These are phyloP conservation scores for Drosophila busckii DNA, from an alignment of 1,140 invertebrate genomes.

Conservation along the genomic window DNA sequence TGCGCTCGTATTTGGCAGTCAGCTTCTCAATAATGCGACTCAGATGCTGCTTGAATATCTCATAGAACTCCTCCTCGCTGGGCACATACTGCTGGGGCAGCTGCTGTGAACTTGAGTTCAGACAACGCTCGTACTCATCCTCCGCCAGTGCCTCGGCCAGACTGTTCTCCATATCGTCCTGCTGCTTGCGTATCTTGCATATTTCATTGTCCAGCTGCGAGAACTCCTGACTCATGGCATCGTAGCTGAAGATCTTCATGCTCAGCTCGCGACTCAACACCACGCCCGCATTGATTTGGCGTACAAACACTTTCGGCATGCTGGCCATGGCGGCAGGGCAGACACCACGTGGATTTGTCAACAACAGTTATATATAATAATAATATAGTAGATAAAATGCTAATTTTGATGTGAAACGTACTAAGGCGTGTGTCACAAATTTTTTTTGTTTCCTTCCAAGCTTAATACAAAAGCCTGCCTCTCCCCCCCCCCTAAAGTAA, in stretches of 20 bases:
- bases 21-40: slow-evolving; percentile 27
- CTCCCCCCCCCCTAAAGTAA: no score
- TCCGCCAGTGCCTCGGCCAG: slow-evolving; percentile 47
- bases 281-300: slow-evolving; percentile 43
- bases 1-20: slow-evolving; percentile 23
- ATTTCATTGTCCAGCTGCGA: slow-evolving; percentile 31
- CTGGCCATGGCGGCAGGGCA: slow-evolving; percentile 14
- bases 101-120: no score
- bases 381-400: background rate
- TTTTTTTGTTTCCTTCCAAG: background rate
- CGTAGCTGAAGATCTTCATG: slow-evolving; percentile 40
- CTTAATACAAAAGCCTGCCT: slow-evolving; percentile 13
- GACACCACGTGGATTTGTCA: background rate
- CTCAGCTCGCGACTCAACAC: slow-evolving; percentile 33
- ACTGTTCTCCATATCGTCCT: slow-evolving; percentile 35
- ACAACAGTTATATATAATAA: slow-evolving; percentile 1
- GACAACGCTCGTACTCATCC: slow-evolving; percentile 38
- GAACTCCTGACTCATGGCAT: slow-evolving; percentile 19
- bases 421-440: background rate
- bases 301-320: slow-evolving; percentile 11
- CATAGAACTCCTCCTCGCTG: slow-evolving; percentile 28
- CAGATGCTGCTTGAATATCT: slow-evolving; percentile 24
- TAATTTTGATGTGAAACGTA: slow-evolving; percentile 14
- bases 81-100: background rate
- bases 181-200: slow-evolving; percentile 25